phyloP scores from a whole-genome alignment of 2,113 vertebrate species.

The Podilymbus podiceps region DNA sequence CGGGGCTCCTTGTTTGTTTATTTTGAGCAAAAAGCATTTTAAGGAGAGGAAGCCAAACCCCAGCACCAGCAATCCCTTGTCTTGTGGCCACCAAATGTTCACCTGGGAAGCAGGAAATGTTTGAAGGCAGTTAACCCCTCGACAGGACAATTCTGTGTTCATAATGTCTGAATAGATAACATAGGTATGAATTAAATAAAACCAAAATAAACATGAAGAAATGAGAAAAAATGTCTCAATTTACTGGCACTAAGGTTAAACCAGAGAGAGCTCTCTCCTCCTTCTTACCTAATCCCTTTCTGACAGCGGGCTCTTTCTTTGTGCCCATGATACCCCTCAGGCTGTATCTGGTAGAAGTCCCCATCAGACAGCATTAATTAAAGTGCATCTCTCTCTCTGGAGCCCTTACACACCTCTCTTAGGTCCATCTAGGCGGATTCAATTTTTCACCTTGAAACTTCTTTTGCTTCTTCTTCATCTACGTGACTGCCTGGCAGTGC shows the following conservation, averaged over 20 bases:
- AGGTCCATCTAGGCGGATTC: neutral
- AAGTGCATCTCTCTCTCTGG: neutral
- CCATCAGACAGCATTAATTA: neutral
- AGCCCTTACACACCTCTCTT: neutral
- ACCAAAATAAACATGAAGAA: neutral
- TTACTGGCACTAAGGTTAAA: neutral
- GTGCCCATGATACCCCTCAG: neutral
- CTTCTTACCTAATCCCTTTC: neutral
- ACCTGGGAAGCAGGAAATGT: neutral
- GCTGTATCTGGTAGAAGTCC: neutral
- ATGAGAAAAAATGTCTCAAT: neutral
- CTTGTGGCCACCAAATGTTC: neutral
- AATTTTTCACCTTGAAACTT: neutral
- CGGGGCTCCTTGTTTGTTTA: neutral
- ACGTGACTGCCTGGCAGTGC: accelerated
- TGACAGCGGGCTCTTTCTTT: neutral
- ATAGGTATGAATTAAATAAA: neutral
- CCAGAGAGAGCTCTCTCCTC: neutral
- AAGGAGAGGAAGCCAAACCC: neutral
- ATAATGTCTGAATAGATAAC: neutral
- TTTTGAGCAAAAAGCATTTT: neutral
- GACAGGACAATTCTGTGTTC: neutral
- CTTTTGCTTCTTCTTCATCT: neutral
- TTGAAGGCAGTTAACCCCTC: accelerated
- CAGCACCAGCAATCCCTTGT: neutral